These are phyloP conservation scores for Caenorhabditis imperialis DNA, from an alignment of 2,888 invertebrate species.

Conservation along the genomic window DNA sequence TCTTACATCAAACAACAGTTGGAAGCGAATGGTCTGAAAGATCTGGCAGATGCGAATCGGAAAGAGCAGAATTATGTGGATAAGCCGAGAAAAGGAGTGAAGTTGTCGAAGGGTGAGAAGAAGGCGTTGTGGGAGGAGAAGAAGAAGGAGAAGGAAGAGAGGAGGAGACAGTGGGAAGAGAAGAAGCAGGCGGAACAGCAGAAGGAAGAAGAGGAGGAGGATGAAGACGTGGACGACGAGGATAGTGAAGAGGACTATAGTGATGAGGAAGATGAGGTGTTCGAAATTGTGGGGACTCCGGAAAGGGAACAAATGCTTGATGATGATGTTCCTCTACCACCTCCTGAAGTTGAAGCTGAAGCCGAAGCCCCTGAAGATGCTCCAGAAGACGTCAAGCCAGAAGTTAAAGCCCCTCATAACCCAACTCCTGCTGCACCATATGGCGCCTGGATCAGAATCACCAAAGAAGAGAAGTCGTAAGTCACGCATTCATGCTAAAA, in stretches of 20 bases:
- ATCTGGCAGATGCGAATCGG: constrained; percentile 38
- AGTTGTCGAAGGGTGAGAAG: constrained; percentile 40
- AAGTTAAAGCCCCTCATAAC: constrained; percentile 3
- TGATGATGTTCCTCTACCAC: constrained; percentile 1
- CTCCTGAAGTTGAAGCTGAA: not conserved
- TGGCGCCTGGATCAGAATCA: constrained; percentile 57
- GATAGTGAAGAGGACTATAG: constrained; percentile 13
- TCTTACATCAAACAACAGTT: constrained; percentile 33
- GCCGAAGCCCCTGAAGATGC: not conserved
- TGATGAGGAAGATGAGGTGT: constrained; percentile 28
- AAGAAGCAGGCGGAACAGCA: not conserved
- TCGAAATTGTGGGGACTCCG: constrained; percentile 23
- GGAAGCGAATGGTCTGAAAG: constrained; percentile 5
- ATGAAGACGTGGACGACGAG: constrained; percentile 10
- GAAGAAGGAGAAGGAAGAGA: constrained; percentile 6
- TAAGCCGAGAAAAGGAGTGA: constrained; percentile 20
- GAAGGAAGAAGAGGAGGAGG: constrained; percentile 6
- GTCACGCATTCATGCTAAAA: no score
- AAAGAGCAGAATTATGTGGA: constrained; percentile 42
- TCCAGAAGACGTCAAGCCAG: constrained; percentile 14
- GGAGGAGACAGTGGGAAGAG: not conserved
- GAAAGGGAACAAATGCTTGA: constrained; percentile 28
- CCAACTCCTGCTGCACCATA: constrained; percentile 22
- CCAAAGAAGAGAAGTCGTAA: constrained; percentile 47
- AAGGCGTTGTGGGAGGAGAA: constrained; percentile 21